These are phyloP conservation scores for Spisula solida DNA, from an alignment of 2,888 invertebrate genomes.

Conservation along the genomic window DNA sequence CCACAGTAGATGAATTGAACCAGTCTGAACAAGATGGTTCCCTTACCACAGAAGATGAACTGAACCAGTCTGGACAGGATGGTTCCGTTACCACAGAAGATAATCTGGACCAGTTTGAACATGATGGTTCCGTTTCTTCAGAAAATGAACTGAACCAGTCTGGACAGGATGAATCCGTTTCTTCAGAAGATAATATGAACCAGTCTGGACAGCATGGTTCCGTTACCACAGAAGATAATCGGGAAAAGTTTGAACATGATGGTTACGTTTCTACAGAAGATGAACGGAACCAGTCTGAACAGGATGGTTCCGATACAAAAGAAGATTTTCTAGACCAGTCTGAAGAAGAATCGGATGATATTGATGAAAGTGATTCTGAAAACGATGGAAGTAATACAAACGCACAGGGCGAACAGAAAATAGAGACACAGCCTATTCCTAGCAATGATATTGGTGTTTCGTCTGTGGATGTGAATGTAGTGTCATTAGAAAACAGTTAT, in stretches of 20 bases:
- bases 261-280: no score
- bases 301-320: background rate
- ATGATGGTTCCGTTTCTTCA: no score
- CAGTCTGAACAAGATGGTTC: no score
- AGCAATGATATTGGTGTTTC: background rate
- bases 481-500: slow-evolving; percentile 34
- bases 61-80: background rate
- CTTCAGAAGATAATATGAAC: background rate
- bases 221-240: background rate
- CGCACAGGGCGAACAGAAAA: background rate
- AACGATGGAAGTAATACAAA: background rate
- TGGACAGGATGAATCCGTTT: background rate
- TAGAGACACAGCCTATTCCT: background rate
- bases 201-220: slow-evolving; percentile 35
- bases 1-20: background rate
- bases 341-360: background rate
- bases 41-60: background rate
- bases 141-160: background rate
- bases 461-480: background rate
- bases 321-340: no score
- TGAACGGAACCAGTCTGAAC: background rate
- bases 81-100: background rate
- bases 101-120: no score
- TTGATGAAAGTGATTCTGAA: background rate
- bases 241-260: no score